Conservation (phyloP, 2,113 vertebrate genomes). For the Eonycteris spelaea region DNA sequence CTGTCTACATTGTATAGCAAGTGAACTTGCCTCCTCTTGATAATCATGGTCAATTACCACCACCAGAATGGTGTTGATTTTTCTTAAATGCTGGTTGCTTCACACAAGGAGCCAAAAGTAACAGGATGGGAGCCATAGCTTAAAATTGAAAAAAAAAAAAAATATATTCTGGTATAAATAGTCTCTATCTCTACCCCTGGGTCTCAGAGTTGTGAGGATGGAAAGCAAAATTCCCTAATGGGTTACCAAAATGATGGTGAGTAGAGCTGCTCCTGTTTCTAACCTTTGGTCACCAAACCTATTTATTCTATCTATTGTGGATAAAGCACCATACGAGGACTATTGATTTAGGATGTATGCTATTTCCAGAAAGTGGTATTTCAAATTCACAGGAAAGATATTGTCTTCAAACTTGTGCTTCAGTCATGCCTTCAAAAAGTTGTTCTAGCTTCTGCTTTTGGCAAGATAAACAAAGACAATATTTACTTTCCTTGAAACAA, state of each 20-base stretch:
- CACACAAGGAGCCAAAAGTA: background rate
- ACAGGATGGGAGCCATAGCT: background rate
- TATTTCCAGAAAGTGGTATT: background rate
- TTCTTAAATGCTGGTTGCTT: background rate
- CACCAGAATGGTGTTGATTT: background rate
- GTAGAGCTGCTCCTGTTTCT: background rate
- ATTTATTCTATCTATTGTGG: background rate
- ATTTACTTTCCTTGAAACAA: conserved; percentile 1
- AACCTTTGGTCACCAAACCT: background rate
- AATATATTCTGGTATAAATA: background rate
- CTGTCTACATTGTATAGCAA: background rate
- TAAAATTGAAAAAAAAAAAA: background rate
- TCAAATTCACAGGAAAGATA: background rate
- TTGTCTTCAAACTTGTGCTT: background rate
- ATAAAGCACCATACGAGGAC: background rate
- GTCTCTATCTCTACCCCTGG: background rate
- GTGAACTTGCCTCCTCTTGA: background rate
- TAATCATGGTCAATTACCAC: background rate
- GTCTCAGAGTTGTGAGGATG: background rate
- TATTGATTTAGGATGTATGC: background rate
- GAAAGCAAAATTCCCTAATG: background rate
- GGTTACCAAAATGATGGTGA: background rate
- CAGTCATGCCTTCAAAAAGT: background rate
- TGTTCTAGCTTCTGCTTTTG: background rate
- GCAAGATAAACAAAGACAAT: background rate